Evolutionary conservation across 1,140 invertebrate species (phyloP), one percentile per base, ranked within the genome.

Genomic region (Drosophila willistoni): DNA sequence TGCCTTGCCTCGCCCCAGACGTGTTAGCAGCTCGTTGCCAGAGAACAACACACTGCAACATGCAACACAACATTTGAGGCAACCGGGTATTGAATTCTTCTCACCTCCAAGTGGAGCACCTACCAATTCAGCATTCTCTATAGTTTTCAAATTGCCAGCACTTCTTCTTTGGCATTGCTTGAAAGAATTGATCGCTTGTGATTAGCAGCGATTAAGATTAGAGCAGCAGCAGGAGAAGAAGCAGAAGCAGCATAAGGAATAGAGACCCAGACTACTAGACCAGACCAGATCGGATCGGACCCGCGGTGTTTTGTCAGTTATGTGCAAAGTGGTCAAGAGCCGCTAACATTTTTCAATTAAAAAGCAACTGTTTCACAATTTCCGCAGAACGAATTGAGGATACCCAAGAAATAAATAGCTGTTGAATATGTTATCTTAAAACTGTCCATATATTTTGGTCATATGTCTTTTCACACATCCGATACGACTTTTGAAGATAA

Each of bases 331-430:
- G 83, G 84, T 70, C 79, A 77, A 87, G 72, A 79, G 83, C 83
- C 84, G 83, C 84, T 87, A 86, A 87, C 84, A 89, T 89, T 86
- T 86, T 86, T 86, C 83, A 86, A 86, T 86, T 86, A 86, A 86
- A 86, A 86, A 64, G 61, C 82, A 70, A 68, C 75, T 51, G 42
- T 41, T 42, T 51, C 44, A 14, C 33, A 47, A 55, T 75, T 39
- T 7, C 17, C 9, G 36, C 34, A 63, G 54, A 34, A 66, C 82
- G 82, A 85, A 71, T 68, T 7, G 12, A 13, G 7, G 34, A 64
- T 85, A 76, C 83, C 80, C 56, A 17, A 14, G 13, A 56, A 39
- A 13, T 7, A 33, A n/a, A 6, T 5, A 29, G 2, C 19, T 25
- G n/a, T n/a, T n/a, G n/a, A n/a, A n/a, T n/a, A n/a, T n/a, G n/a